Percentiles rank a stretch among this genome's conserved stretches.
These are phyloP conservation scores for Iguana delicatissima DNA, from an alignment of 2,797 vertebrate genomes.

Conservation along the genomic window DNA sequence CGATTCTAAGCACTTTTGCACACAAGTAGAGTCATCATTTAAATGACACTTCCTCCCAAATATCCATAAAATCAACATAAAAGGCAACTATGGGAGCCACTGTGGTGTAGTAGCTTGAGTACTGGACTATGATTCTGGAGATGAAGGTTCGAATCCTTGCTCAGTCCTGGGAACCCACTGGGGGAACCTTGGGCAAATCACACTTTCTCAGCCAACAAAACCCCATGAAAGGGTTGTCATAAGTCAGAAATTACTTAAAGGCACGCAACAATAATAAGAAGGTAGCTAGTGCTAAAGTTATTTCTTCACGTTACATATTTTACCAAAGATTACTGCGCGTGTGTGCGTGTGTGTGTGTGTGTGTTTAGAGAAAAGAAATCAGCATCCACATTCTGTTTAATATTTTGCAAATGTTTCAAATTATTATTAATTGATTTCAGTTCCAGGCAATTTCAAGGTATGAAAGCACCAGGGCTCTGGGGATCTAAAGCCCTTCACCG, in stretches of 20 bases:
- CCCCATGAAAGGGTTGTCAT: too few species aligned
- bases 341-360: neutral
- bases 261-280: too few species aligned
- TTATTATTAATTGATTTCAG: slow-evolving; percentile 23
- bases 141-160: too few species aligned
- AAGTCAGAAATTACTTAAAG: too few species aligned
- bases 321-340: neutral
- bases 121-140: too few species aligned
- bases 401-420: slow-evolving; percentile 13
- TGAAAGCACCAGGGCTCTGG: neutral
- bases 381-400: neutral
- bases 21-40: neutral
- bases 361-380: neutral
- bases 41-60: neutral
- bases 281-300: too few species aligned
- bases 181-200: too few species aligned
- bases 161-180: too few species aligned
- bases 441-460: neutral
- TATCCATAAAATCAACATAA: too few species aligned
- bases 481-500: neutral
- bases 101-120: too few species aligned
- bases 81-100: neutral
- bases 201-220: too few species aligned
- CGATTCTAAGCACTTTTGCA: neutral
- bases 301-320: too few species aligned